Evolutionary conservation across 2,797 vertebrate species (phyloP).

Genomic region (Morus bassanus): DNA sequence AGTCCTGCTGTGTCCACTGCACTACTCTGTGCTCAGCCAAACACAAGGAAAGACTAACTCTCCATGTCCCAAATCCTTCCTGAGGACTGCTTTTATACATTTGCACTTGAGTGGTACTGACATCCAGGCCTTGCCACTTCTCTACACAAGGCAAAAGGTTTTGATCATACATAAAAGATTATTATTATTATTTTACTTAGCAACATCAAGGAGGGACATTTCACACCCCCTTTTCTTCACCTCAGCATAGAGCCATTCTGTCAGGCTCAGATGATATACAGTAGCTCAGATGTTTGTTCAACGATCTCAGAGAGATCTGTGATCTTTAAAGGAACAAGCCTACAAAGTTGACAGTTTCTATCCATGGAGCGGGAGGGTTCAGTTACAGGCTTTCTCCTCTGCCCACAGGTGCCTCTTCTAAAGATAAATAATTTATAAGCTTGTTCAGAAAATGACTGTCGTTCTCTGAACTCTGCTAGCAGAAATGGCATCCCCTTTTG

Average conservation of each 20-base stretch:
- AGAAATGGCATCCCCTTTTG: background rate
- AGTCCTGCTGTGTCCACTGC: background rate
- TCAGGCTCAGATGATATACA: background rate
- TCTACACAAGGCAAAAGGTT: background rate
- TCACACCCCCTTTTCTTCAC: background rate
- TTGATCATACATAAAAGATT: background rate
- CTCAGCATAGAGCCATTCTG: background rate
- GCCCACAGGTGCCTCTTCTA: background rate
- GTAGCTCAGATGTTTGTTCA: slow-evolving; percentile 2
- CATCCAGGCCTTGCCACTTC: background rate
- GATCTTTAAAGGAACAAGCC: slow-evolving; percentile 24
- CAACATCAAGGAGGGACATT: background rate
- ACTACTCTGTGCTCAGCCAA: background rate
- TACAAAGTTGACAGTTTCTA: slow-evolving; percentile 1
- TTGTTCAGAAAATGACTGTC: background rate
- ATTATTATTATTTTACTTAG: slow-evolving; percentile 14
- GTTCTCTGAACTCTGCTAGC: background rate
- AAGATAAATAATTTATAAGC: background rate
- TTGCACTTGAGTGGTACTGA: background rate
- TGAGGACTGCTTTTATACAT: background rate
- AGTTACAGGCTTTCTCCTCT: background rate
- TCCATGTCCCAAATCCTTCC: background rate
- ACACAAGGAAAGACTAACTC: background rate
- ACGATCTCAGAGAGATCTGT: background rate
- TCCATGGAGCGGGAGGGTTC: background rate